Evolutionary conservation across 2,888 invertebrate species (phyloP).

Genomic region (Dastarcus helophoroides): DNA sequence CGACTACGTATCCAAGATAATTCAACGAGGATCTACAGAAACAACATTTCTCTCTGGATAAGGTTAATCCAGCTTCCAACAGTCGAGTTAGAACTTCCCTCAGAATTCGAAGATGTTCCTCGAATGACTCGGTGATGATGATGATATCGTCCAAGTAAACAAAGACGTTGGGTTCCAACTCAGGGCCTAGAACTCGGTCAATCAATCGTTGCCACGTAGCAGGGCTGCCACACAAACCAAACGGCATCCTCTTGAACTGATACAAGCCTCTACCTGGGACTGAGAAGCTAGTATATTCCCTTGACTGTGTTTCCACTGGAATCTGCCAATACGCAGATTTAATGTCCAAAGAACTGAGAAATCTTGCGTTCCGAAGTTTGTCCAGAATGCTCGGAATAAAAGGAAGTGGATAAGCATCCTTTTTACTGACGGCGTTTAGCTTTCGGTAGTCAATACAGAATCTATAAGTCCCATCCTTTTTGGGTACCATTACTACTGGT

Average conservation of each 20-base stretch:
- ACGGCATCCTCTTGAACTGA: slow-evolving; percentile 7
- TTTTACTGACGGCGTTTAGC: slow-evolving; percentile 20
- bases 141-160: slow-evolving; percentile 17
- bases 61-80: slow-evolving; percentile 14
- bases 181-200: slow-evolving; percentile 6
- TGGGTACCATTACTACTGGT: slow-evolving; percentile 3
- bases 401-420: slow-evolving; percentile 20
- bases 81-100: slow-evolving; percentile 11
- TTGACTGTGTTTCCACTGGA: slow-evolving; percentile 12
- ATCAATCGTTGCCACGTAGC: slow-evolving; percentile 8
- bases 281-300: slow-evolving; percentile 20
- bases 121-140: slow-evolving; percentile 13
- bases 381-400: slow-evolving; percentile 18
- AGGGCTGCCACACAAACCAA: slow-evolving; percentile 9
- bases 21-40: slow-evolving; percentile 6
- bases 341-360: slow-evolving; percentile 19
- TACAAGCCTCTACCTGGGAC: slow-evolving; percentile 14
- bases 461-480: slow-evolving; percentile 15
- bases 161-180: slow-evolving; percentile 10
- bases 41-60: slow-evolving; percentile 12
- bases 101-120: slow-evolving; percentile 14
- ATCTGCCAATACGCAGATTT: slow-evolving; percentile 20
- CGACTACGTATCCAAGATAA: slow-evolving; percentile 8
- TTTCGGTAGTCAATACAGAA: slow-evolving; percentile 22
- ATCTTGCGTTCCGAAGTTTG: slow-evolving; percentile 19